A percentile compares a stretch with the other conserved stretches of the same genome.
Conservation (phyloP, 2,888 invertebrate genomes). For the Psylliodes chrysocephalus region DNA sequence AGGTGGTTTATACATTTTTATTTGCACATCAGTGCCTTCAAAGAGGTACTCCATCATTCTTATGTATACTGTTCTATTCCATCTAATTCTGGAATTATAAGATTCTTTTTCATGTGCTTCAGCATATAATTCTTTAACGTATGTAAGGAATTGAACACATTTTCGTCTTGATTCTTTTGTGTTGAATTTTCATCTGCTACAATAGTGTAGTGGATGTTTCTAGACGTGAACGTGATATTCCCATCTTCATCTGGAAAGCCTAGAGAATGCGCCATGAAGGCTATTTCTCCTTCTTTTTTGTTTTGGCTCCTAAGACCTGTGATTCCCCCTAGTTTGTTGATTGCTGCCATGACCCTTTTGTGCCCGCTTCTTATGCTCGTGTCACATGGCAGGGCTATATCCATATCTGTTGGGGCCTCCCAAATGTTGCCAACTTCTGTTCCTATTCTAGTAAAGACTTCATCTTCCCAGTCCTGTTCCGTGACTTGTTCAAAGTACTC, state of each 20-base stretch:
- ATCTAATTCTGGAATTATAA: neutral
- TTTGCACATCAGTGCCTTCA: neutral
- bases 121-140: neutral
- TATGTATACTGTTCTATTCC: neutral
- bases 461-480: neutral
- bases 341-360: neutral
- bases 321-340: neutral
- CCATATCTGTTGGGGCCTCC: neutral
- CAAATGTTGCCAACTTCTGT: neutral
- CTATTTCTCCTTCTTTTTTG: neutral
- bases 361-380: neutral
- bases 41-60: neutral
- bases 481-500: neutral
- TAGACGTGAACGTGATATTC: neutral
- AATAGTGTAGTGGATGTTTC: neutral
- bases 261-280: neutral
- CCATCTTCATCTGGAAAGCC: constrained; percentile 1
- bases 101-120: neutral
- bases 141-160: neutral
- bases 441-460: neutral
- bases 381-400: neutral
- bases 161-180: neutral
- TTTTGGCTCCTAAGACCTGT: neutral
- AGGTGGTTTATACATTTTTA: neutral
- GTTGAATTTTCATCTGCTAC: neutral